phyloP scores from a whole-genome alignment of 2,888 invertebrate genomes.

The Acleris cristana region DNA sequence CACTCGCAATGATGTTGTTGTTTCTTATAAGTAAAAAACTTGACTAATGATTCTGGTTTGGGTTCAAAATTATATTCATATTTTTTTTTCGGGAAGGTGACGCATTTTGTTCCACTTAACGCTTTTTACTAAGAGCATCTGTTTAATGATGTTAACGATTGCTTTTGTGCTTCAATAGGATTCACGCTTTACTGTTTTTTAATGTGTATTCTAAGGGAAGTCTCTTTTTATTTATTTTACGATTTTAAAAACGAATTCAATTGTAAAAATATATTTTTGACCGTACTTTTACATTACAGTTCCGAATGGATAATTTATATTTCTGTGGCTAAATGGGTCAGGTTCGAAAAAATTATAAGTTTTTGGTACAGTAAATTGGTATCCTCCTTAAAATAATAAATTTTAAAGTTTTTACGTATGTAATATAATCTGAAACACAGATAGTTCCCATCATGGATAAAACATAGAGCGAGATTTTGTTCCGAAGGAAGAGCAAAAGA shows the following conservation, averaged over 20 bases:
- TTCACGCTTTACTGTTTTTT: slow-evolving; percentile 42
- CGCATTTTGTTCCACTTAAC: slow-evolving; percentile 81
- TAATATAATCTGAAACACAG: too few species aligned
- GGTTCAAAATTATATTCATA: slow-evolving; percentile 78
- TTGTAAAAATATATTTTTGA: too few species aligned
- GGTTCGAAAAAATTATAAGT: too few species aligned
- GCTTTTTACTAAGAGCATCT: slow-evolving; percentile 76
- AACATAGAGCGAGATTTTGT: too few species aligned
- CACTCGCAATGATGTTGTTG: slow-evolving; percentile 18
- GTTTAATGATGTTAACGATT: slow-evolving; percentile 71
- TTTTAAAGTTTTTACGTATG: too few species aligned
- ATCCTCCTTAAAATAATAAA: too few species aligned
- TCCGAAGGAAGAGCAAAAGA: too few species aligned
- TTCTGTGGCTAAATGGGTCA: too few species aligned
- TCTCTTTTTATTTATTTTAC: slow-evolving; percentile 34
- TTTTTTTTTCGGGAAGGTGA: slow-evolving; percentile 63
- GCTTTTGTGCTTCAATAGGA: slow-evolving; percentile 53
- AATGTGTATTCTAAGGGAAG: not conserved
- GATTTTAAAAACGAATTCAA: not conserved
- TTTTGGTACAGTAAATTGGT: too few species aligned
- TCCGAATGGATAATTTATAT: too few species aligned
- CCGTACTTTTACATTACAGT: not conserved
- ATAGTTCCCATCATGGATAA: too few species aligned
- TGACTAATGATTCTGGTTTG: slow-evolving; percentile 83
- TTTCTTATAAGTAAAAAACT: slow-evolving; percentile 65